Conservation (phyloP, 2,113 vertebrate species). For the Ibidorhyncha struthersii region DNA sequence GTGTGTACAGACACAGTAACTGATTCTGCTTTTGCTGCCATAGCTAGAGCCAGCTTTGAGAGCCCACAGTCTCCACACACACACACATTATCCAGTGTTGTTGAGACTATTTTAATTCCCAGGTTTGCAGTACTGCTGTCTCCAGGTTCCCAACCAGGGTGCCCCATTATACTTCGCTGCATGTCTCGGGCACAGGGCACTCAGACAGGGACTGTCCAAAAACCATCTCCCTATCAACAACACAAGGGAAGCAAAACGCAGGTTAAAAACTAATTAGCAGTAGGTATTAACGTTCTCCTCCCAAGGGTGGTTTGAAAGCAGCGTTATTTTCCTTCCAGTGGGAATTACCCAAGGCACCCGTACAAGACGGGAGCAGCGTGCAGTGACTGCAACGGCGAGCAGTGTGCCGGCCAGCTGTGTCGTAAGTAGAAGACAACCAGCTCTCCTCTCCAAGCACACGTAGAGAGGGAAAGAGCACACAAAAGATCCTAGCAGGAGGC, state of each 20-base stretch:
- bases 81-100: not conserved
- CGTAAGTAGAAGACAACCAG: conserved; percentile 45
- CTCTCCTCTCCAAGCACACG: not conserved
- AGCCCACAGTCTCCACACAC: not conserved
- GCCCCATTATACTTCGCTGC: not conserved
- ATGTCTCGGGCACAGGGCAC: not conserved
- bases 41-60: not conserved
- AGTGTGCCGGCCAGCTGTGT: not conserved
- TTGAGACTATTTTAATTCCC: not conserved
- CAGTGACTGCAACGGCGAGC: not conserved
- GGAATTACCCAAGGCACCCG: not conserved
- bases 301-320: not conserved
- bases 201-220: not conserved
- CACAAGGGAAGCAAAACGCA: not conserved
- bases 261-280: not conserved
- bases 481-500: not conserved
- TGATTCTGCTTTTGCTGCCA: not conserved
- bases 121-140: not conserved
- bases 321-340: not conserved
- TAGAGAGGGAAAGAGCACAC: not conserved
- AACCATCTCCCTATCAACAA: not conserved
- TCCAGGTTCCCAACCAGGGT: not conserved
- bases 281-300: not conserved
- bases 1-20: not conserved
- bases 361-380: not conserved